Evolutionary conservation across 2,113 vertebrate species (phyloP).

Genomic region (Casuarius casuarius): DNA sequence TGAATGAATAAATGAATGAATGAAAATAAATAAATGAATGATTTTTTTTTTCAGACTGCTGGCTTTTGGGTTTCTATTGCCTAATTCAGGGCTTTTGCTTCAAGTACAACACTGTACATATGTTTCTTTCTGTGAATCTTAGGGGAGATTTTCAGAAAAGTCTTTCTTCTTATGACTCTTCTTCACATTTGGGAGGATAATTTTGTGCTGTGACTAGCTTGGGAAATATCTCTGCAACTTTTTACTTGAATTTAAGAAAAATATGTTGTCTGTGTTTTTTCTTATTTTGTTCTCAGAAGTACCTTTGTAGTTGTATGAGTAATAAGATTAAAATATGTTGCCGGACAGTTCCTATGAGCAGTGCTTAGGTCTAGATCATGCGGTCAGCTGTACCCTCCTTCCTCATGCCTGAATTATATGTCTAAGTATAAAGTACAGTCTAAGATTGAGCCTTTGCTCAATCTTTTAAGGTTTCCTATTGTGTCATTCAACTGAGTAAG

Average conservation of each 20-base stretch:
- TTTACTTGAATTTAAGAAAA: too few relatives aligned
- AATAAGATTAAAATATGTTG: not conserved
- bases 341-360: not conserved
- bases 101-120: too few relatives aligned
- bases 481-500: not conserved
- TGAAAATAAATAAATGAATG: too few relatives aligned
- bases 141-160: not conserved
- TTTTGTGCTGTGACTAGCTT: too few relatives aligned
- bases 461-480: not conserved
- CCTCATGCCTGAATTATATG: not conserved
- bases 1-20: too few relatives aligned
- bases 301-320: not conserved
- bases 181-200: too few relatives aligned
- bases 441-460: not conserved
- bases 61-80: too few relatives aligned
- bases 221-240: too few relatives aligned
- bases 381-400: not conserved
- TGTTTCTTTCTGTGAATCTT: not conserved
- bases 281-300: not conserved
- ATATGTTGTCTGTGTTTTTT: too few relatives aligned
- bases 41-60: too few relatives aligned
- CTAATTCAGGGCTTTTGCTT: too few relatives aligned
- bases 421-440: not conserved
- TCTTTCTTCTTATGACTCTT: too few relatives aligned
- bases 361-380: not conserved